Conservation (phyloP, 2,888 invertebrate genomes). For the Meandrusa payeni region DNA sequence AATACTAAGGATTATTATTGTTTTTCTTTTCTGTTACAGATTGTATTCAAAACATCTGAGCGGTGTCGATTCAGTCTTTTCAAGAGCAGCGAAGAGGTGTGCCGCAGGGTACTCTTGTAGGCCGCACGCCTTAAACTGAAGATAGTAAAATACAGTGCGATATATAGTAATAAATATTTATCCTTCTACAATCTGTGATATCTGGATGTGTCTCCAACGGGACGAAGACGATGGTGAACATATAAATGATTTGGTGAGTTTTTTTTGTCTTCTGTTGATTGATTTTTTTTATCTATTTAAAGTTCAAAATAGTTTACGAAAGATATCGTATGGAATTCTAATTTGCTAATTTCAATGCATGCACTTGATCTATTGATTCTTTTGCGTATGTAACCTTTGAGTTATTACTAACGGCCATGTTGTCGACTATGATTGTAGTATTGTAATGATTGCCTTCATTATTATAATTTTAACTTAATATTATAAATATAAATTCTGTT, state of each 20-base stretch:
- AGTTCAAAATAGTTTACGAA: too few species aligned
- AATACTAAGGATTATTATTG: conserved; percentile 59
- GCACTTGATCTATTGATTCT: too few species aligned
- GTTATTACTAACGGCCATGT: too few species aligned
- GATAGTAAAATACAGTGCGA: conserved; percentile 36
- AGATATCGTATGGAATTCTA: too few species aligned
- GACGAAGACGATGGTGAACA: conserved; percentile 60
- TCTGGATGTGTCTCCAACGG: conserved; percentile 76
- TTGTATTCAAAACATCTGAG: conserved; percentile 74
- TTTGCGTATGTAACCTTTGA: too few species aligned
- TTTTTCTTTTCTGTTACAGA: conserved; percentile 77
- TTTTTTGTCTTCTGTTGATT: too few species aligned
- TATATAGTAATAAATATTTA: conserved; percentile 30
- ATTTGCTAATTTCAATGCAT: too few species aligned
- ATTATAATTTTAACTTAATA: too few species aligned
- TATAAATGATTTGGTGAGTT: conserved; percentile 69
- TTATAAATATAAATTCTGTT: too few species aligned
- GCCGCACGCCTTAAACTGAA: conserved; percentile 37
- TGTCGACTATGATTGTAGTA: too few species aligned
- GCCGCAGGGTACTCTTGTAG: conserved; percentile 54
- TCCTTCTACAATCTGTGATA: conserved; percentile 40
- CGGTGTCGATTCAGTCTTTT: conserved; percentile 55
- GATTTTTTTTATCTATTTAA: too few species aligned
- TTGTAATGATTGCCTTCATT: too few species aligned
- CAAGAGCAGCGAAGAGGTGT: conserved; percentile 53